Base-by-base conservation (phyloP, 2,888 invertebrate genomes). In the Pycnomerus fuliginosus region DNA sequence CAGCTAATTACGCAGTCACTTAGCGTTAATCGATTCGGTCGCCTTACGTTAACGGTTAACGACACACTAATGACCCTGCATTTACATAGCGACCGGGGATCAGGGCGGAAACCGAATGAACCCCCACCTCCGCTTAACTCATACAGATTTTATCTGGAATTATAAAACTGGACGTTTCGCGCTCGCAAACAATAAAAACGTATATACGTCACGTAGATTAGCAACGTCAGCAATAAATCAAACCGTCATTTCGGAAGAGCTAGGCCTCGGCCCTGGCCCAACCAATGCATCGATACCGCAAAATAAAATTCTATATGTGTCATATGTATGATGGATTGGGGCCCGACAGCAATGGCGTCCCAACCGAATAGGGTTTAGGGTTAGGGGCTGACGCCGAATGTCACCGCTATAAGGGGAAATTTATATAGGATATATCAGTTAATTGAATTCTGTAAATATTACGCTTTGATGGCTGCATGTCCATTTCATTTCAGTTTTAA, bases 1-100 rank as follows among this genome's bases (percentile, higher is more conserved):
- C 69, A 72, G 72, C 72, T 73, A 73, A 73, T 73, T 73, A 72
- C 73, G 69, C 70, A 72, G 72, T 73, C 73, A 72, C 72, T 73
- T 73, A 72, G 72, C 72, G 72, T 72, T 73, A 72, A 73, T 73
- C 72, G 72, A 72, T 72, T 71, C 68, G 71, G 71, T 71, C 68
- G 71, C 72, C 72, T 72, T 72, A 72, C 72, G 71, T 71, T 72
- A 67, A 70, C 70, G 73, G 69, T 72, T 72, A 72, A 73, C 72
- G 73, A 72, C 71, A 72, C 71, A 71, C 72, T 73, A 72, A 73
- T 72, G 72, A 71, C 71, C 69, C 62, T 53, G 62, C 69, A 72
- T 72, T 72, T 72, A 70, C 72, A 72, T 72, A 71, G 68, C 64
- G 58, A 56, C 55, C 57, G 61, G 55, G 52, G 56, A 53, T 54